Evolutionary conservation across 2,888 invertebrate genomes (phyloP), one percentile per base, ranked within the genome.

Genomic region (Fragum fragum): DNA sequence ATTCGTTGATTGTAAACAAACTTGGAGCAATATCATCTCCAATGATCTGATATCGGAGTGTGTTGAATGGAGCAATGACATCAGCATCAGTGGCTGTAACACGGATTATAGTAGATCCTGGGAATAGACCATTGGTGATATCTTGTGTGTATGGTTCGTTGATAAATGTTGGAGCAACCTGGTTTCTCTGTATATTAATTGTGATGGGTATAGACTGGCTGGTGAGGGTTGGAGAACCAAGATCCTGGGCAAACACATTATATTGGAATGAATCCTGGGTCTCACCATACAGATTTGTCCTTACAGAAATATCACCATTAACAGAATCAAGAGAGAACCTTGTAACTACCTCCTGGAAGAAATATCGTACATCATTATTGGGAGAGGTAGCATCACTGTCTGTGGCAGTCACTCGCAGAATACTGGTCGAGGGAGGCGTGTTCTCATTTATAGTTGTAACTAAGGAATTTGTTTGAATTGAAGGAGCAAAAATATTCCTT

Each of bases 401-500:
- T 2, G 57, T 71, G 23, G 92, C 93, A 16, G 75, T 52, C 14
- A 92, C 87, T n/a, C 82, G 85, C 18, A 90, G 53, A 18, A 93
- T 70, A 39, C 83, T 73, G n/a, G 86, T 76, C 5, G 91, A 91
- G 6, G 92, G 90, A 0, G 83, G 66, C 11, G 81, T 72, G 1
- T 89, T 91, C 78, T 93, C 93, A 9, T 79, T 74, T 18, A 93
- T 90, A 1, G 83, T 85, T 14, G 78, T 70, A 7, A 70, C 23
- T 72, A 87, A 90, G 11, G 66, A 26, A 16, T 61, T 39, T 1
- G 42, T 42, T 14, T 66, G 39, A n/a, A 66, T 21, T 14, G 42
- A n/a, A n/a, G 93, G 92, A 6, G 86, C 76, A 61, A 85, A 80
- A 81, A 91, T 74, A 76, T 93, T 93, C 28, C 92, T 83, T 53